phyloP scores from a whole-genome alignment of 2,113 vertebrate genomes.

The Labeo rohita region DNA sequence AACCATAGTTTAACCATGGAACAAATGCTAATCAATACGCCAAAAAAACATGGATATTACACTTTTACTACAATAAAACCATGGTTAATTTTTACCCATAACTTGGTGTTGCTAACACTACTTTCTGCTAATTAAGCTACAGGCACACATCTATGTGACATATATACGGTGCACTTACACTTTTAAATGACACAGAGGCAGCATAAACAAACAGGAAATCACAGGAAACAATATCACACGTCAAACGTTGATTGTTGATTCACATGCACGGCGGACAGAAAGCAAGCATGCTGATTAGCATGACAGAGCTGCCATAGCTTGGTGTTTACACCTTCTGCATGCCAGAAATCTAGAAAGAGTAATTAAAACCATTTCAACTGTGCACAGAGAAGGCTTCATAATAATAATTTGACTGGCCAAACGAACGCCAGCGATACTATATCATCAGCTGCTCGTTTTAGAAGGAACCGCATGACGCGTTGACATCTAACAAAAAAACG shows the following conservation, averaged over 20 bases:
- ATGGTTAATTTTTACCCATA: neutral
- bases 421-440: neutral
- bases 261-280: neutral
- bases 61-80: too few species aligned
- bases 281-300: neutral
- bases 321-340: neutral
- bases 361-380: neutral
- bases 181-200: neutral
- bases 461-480: neutral
- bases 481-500: neutral
- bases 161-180: neutral
- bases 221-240: neutral
- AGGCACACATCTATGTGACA: neutral
- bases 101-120: neutral
- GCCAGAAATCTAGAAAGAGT: slow-evolving; percentile 10
- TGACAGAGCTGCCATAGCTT: neutral
- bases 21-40: too few species aligned
- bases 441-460: slow-evolving; percentile 10
- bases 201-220: neutral
- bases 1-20: too few species aligned
- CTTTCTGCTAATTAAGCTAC: neutral
- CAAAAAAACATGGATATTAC: too few species aligned
- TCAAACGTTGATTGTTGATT: neutral
- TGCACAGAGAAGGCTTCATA: neutral
- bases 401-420: neutral